Evolutionary conservation across 2,888 invertebrate species (phyloP), one percentile per base, ranked within the genome.

Genomic region (Polymixis flavicincta): DNA sequence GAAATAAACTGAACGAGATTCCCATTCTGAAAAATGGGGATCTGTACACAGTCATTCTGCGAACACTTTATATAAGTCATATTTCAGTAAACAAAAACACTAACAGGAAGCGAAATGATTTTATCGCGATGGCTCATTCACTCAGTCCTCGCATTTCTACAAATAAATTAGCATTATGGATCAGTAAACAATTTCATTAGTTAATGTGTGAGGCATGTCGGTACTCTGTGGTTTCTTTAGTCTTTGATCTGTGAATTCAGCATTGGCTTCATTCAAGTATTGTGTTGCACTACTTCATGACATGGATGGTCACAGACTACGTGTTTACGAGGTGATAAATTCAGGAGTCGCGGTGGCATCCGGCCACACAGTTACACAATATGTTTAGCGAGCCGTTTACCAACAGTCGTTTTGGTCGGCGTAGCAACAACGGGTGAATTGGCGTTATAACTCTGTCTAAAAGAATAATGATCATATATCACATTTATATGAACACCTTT

Each of bases 251-350:
- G 69, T 69, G 63, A 71, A 79, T 76, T 75, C 55, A n/a, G n/a
- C n/a, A 82, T 77, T 82, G 78, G 74, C 64, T 85, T 82, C 84
- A 88, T 86, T 87, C 83, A 88, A 78, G 71, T 75, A 77, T 83
- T 81, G 71, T 67, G 79, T 80, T 87, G 85, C 87, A 86, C 82
- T 83, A 84, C 68, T 78, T 74, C 59, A 78, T 72, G 71, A 72
- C 75, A 66, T 66, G 80, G 81, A 83, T 84, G 81, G 83, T 73
- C 76, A 82, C 77, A 75, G 79, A 74, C 81, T 85, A 84, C 74
- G 67, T 85, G 86, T 91, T 92, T 91, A 91, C 84, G 89, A 88
- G 78, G 82, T 79, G 76, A 88, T 91, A 88, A 90, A 92, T 91
- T 89, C 76, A 85, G 76, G 74, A 77, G 75, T 45, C 60, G 80